Evolutionary conservation across 2,797 vertebrate species (phyloP), one percentile per base, ranked within the genome.

Genomic region (Spinibarbus caldwelli): DNA sequence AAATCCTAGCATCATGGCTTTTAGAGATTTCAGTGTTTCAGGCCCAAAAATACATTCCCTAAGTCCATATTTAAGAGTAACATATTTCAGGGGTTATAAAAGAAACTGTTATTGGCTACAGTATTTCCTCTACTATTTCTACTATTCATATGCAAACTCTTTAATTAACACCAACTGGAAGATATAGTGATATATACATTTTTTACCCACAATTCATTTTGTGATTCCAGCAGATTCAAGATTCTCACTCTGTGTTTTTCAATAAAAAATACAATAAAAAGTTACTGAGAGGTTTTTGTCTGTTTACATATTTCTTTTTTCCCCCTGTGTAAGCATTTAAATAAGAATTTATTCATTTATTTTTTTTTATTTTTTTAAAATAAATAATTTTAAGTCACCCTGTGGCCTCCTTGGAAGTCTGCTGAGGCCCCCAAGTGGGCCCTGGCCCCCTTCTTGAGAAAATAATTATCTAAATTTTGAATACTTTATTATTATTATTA

Each of bases 1-100:
- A 89, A 87, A 92, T 93, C 91, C 88, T 86, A 88, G 86, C 86
- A 84, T 89, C 86, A 91, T 89, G 85, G 87, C 88, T 67, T 85
- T 82, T 59, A 47, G 38, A 49, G 41, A 38, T 68, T 82, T 75
- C 38, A 73, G 68, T 71, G 52, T 83, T 83, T 71, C 45, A 66
- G 41, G 17, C n/a, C n/a, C n/a, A n/a, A n/a, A n/a, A n/a, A n/a
- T n/a, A n/a, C n/a, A n/a, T n/a, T n/a, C 49, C 5, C 19, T 43
- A 31, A 43, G 38, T 54, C 38, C 14, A 57, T 19, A 29, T 78
- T 62, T 78, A 64, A 11, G 9, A 64, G n/a, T 38, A 62, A 19
- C 5, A 31, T 62, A 41, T 43, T 62, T 62, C 5, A 64, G 41
- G 17, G 38, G 2, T 41, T 62, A 45, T 4, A 43, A 43, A 29